A percentile compares a stretch with the other conserved stretches of the same genome.
Conservation (phyloP, 2,113 vertebrate genomes). For the Irena cyanogastra region DNA sequence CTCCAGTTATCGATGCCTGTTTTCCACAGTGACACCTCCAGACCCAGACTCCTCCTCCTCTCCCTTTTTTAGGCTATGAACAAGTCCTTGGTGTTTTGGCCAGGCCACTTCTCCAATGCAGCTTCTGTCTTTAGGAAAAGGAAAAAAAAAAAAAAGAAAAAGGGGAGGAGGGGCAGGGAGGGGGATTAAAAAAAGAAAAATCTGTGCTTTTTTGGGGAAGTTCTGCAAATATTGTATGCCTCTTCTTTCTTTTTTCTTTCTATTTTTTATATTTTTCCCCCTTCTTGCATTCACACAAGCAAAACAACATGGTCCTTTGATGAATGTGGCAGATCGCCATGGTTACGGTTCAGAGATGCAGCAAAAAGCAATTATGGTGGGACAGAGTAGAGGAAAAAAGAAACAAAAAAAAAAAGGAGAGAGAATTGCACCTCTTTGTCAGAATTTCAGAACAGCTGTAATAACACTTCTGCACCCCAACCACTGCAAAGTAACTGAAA, state of each 20-base stretch:
- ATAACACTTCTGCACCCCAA: conserved; percentile 79
- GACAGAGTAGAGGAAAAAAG: conserved; percentile 41
- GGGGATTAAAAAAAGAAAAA: neutral
- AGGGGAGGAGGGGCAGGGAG: too few relatives aligned
- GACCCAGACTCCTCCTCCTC: neutral
- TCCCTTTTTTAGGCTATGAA: conserved; percentile 40
- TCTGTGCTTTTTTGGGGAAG: conserved; percentile 40
- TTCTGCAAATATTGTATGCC: conserved; percentile 65
- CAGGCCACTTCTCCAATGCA: neutral
- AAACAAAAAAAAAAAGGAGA: neutral
- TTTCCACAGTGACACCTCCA: conserved; percentile 33
- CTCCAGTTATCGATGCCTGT: neutral
- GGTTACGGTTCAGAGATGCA: conserved; percentile 83
- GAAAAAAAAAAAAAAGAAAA: too few relatives aligned
- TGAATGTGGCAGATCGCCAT: conserved; percentile 81
- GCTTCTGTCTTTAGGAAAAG: neutral
- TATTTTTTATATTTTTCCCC: neutral
- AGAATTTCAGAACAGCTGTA: conserved; percentile 87
- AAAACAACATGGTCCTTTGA: conserved; percentile 83
- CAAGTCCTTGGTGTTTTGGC: neutral
- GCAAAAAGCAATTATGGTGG: conserved; percentile 85
- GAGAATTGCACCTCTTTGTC: conserved; percentile 83
- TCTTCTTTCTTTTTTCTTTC: conserved; percentile 7
- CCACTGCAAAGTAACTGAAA: conserved; percentile 80
- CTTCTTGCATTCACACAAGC: conserved; percentile 67